phyloP scores from a whole-genome alignment of 2,797 vertebrate genomes.

The Siniperca undulata region DNA sequence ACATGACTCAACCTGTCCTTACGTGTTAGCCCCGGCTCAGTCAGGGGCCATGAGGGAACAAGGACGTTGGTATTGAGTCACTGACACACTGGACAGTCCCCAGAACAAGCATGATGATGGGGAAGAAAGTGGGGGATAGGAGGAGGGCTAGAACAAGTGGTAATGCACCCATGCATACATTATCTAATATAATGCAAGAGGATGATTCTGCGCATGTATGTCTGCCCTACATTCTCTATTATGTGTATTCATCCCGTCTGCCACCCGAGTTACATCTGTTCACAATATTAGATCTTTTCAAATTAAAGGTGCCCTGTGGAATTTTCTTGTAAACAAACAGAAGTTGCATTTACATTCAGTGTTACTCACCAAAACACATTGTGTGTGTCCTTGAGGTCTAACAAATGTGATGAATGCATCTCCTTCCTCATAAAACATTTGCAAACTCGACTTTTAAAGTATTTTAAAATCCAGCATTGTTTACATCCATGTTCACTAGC shows the following conservation, averaged over 20 bases:
- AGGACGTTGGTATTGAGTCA: constrained; percentile 78
- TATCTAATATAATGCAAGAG: constrained; percentile 27
- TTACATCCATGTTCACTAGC: background rate
- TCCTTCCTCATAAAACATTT: background rate
- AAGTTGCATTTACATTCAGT: background rate
- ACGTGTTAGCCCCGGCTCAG: constrained; percentile 73
- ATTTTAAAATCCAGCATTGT: background rate
- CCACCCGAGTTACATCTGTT: constrained; percentile 1
- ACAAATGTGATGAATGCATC: background rate
- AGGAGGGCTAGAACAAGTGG: constrained; percentile 16
- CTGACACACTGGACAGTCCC: constrained; percentile 76
- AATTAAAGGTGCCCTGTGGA: background rate
- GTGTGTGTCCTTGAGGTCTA: background rate
- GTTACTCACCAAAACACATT: background rate
- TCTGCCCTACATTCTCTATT: background rate
- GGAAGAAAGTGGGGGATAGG: constrained; percentile 23
- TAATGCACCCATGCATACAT: constrained; percentile 23
- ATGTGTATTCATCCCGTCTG: background rate
- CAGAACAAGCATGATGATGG: constrained; percentile 54
- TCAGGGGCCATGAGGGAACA: constrained; percentile 76
- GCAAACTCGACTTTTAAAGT: background rate
- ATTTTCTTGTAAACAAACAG: too few species aligned
- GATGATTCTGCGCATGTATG: constrained; percentile 14
- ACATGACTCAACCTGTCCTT: constrained; percentile 83
- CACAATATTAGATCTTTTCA: background rate